Base-by-base conservation (phyloP, 2,888 invertebrate species). In the Arctia plantaginis region DNA sequence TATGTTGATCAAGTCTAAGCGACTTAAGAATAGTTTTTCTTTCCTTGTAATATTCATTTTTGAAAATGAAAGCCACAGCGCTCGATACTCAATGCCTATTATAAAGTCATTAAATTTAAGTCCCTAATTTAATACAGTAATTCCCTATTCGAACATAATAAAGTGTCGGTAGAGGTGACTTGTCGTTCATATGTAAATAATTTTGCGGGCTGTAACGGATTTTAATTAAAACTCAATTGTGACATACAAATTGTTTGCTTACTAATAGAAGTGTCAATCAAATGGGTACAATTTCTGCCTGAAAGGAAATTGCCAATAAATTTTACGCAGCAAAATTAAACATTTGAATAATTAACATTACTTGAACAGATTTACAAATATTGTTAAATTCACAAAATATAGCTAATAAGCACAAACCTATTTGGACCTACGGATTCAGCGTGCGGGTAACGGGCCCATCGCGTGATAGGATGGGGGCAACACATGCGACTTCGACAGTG, bases 251-350 rank as follows among this genome's bases (percentile, higher is more conserved):
- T 44, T 44, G 44, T 41, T 66, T 55, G 55, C n/a, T 55, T 55
- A 55, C 55, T 44, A 66, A 66, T 66, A 66, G 41, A 66, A 66
- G 27, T 66, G 18, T 41, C 44, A 41, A 67, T 67, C 44, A 30
- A 67, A 67, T 18, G 3, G 30, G 12, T 20, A 67, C 20, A 30
- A 67, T 44, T 18, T 67, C 20, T 12, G 18, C 20, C 12, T 13
- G 27, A 67, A 67, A 15, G 15, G 6, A 67, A 47, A 67, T 66
- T 66, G 0, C n/a, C 62, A 62, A 30, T 62, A 30, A 59, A 62
- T 62, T 62, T 62, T 1, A 27, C 30, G n/a, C 23, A 51, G 51
- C n/a, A 23, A 62, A 27, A 30, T 18, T 62, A 18, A 1, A 62
- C 30, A 62, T 62, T 62, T 30, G 27, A 30, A 7, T 62, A 30